Conservation (phyloP, 2,113 vertebrate genomes). For the Rostratula benghalensis region DNA sequence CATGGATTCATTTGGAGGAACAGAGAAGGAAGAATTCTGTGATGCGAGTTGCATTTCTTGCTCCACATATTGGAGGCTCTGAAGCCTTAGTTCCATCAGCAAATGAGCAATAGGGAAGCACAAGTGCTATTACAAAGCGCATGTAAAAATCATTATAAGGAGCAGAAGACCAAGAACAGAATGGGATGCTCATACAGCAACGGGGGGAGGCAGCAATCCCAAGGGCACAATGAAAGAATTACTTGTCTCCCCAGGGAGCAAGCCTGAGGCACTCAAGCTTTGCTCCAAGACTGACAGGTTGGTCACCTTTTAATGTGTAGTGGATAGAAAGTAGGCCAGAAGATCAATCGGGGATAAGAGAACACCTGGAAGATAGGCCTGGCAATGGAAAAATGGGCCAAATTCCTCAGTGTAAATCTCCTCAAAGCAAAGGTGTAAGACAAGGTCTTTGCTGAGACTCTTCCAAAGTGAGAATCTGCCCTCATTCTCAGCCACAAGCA, state of each 20-base stretch:
- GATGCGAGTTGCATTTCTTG: neutral
- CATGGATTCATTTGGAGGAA: neutral
- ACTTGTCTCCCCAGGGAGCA: neutral
- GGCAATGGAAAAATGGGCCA: constrained; percentile 16
- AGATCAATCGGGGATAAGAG: constrained; percentile 18
- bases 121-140: neutral
- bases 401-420: neutral
- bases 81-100: neutral
- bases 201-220: neutral
- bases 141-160: neutral
- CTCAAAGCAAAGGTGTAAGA: constrained; percentile 40
- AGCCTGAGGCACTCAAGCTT: neutral
- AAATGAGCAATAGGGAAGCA: neutral
- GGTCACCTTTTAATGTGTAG: neutral
- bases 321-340: constrained; percentile 27
- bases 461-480: constrained; percentile 22
- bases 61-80: neutral
- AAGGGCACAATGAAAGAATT: neutral
- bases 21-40: neutral
- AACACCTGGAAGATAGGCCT: constrained; percentile 26
- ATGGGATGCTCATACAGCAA: neutral
- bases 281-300: constrained; percentile 8
- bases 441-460: constrained; percentile 1
- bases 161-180: neutral
- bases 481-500: constrained; percentile 2